A percentile compares a stretch with the other conserved stretches of the same genome.
phyloP scores from a whole-genome alignment of 2,797 vertebrate species.

The Trichosurus vulpecula region DNA sequence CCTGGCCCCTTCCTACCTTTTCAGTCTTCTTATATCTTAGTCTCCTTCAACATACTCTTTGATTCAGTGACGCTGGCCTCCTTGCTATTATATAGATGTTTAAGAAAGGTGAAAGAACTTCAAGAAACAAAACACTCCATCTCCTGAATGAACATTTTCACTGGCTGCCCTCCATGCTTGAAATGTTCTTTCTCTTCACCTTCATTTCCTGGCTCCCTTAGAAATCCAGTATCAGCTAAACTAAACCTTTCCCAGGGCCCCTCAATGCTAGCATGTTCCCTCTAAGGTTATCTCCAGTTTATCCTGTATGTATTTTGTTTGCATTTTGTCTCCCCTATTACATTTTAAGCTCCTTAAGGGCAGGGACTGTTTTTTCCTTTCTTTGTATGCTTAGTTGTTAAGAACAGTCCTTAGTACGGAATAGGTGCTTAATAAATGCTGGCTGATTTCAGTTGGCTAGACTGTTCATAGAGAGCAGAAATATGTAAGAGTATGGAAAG shows the following conservation, averaged over 20 bases:
- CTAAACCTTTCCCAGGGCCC: not conserved
- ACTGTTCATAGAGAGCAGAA: not conserved
- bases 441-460: not conserved
- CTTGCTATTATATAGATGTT: no score
- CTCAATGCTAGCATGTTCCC: not conserved
- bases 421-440: not conserved
- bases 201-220: not conserved
- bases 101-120: no score
- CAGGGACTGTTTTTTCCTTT: not conserved
- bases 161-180: no score
- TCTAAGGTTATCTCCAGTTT: not conserved
- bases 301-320: not conserved
- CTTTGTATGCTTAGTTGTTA: not conserved
- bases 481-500: not conserved
- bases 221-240: not conserved
- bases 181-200: not conserved
- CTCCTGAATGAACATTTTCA: not conserved
- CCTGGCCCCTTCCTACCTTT: not conserved
- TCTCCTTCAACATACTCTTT: not conserved
- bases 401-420: not conserved
- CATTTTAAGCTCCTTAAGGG: not conserved
- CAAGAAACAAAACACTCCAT: not conserved
- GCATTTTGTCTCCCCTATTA: not conserved
- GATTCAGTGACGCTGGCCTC: not conserved
- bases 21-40: not conserved